Base-by-base conservation (phyloP, 2,113 vertebrate species). In the Shinisaurus crocodilurus region DNA sequence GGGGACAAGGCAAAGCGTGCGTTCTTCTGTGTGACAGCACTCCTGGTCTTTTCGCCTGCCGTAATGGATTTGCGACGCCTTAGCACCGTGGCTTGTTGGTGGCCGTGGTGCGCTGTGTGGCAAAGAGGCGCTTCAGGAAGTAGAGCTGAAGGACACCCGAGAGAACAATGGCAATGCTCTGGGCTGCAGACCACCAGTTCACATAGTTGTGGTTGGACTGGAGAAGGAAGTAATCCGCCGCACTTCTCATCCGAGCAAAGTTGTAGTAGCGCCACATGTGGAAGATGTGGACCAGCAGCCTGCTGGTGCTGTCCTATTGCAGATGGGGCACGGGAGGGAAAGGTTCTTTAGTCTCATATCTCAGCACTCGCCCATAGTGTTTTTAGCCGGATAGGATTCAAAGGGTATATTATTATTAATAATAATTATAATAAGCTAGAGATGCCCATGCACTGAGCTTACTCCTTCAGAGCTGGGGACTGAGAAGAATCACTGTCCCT, bases 251-350 rank as follows among this genome's bases (percentile, higher is more conserved):
- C 25, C 98, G 97, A 15, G 97, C 97, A 0, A 97, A 98, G 96
- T 97, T 97, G 95, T 99, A 99, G 96, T 98, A 97, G 54, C 98
- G 97, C 96, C 99, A 99, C 97, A 99, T 98, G 95, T 99, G 99
- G 96, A 99, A 99, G 67, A 98, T 93, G 7, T 96, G 93, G 12
- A 65, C 75, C 89, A 98, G 97, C 93, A 99, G 95, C 80, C 90
- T 97, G 27, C 0, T 93, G 48, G 98, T 96, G 43, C 98, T 97
- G 5, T 89, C 91, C 99, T 99, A 92, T 0, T 5, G 84, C 20
- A 86, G 48, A 82, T n/a, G 43, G 50, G 83, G 79, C 72, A 18
- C 80, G 57, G 54, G 20, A 84, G 34, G 67, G 15, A 12, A 0
- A 1, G 13, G n/a, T 25, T 23, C 6, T 16, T 87, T 15, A 45